Percentiles rank a stretch among this genome's conserved stretches.
These are phyloP conservation scores for Penaeus monodon DNA, from an alignment of 2,888 invertebrate species.

Conservation along the genomic window DNA sequence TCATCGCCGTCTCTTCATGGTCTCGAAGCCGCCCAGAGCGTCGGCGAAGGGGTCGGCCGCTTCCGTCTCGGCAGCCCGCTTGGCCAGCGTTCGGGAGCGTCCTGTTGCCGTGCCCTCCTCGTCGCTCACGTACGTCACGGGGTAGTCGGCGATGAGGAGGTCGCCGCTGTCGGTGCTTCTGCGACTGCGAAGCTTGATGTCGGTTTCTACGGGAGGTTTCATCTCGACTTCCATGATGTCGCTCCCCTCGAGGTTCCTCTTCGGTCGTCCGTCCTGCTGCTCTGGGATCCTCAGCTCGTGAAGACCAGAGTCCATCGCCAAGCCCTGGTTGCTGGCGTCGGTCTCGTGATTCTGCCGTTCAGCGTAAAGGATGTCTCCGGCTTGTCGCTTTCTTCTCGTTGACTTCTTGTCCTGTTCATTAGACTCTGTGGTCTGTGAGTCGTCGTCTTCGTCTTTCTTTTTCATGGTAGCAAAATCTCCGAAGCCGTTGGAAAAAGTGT, in stretches of 20 bases:
- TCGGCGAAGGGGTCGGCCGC: constrained; percentile 67
- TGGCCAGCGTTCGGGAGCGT: constrained; percentile 28
- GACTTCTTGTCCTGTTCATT: constrained; percentile 68
- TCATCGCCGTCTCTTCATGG: constrained; percentile 66
- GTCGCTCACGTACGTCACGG: not conserved
- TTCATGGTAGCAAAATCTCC: constrained; percentile 69
- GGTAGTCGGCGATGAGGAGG: not conserved
- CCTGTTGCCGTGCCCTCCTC: not conserved
- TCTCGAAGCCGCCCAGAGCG: constrained; percentile 68
- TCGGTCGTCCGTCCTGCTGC: constrained; percentile 21
- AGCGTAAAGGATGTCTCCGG: too few species aligned
- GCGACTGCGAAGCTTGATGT: constrained; percentile 20
- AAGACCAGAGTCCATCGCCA: constrained; percentile 57
- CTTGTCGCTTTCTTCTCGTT: constrained; percentile 45
- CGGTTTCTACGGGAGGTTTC: constrained; percentile 33
- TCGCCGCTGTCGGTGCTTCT: constrained; percentile 6
- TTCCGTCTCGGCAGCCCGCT: constrained; percentile 31
- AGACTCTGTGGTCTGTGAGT: constrained; percentile 67
- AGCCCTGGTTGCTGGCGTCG: constrained; percentile 28
- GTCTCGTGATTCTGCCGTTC: not conserved
- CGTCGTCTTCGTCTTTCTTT: constrained; percentile 54
- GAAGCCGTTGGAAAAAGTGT: constrained; percentile 68
- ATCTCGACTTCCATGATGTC: constrained; percentile 34
- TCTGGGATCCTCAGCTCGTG: constrained; percentile 20
- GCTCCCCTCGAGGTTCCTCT: constrained; percentile 40